Evolutionary conservation across 2,888 invertebrate species (phyloP), one percentile per base, ranked within the genome.

Genomic region (Bedellia somnulentella): DNA sequence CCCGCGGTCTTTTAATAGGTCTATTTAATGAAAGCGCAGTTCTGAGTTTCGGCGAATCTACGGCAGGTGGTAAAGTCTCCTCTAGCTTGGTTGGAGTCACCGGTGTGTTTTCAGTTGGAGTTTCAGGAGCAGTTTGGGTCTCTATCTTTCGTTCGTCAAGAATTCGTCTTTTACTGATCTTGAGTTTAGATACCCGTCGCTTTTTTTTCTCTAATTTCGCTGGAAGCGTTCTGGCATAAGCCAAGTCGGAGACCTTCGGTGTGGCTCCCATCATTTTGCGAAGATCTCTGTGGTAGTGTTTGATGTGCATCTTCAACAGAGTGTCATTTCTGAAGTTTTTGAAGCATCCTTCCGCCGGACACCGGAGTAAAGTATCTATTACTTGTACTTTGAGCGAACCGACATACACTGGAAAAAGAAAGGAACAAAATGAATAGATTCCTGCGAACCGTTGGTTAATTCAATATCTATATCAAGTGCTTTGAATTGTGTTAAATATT

Each of bases 291-390:
- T 95, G 96, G 58, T 95, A 95, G 57, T 96, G 94, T 49, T 95
- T 95, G 24, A 95, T 87, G 54, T 96, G 96, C 83, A 93, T 94
- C 66, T 89, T 87, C 5, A 96, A 70, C 29, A 95, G 80, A 37
- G 89, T 92, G 51, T 93, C 92, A 52, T 93, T 93, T 4, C 96
- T 81, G 54, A 94, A 96, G 43, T 86, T 88, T 61, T 96, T 96
- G 29, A 80, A 82, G 52, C 96, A 96, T 1, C 85, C 86, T 36
- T 87, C 85, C 27, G 88, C 85, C 0, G 91, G 91, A 51, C 92
- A 93, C 17, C 81, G 77, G 12, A 82, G 73, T 1, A 82, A 52
- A 37, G 79, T 87, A 30, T 88, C 85, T 28, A 87, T 81, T 39
- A 87, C 79, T 61, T 85, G 81, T 1, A 86, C 84, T 49, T 80